A percentile compares a stretch with the other conserved stretches of the same genome.
phyloP scores from a whole-genome alignment of 2,797 vertebrate genomes.

The Hozukius guyotensis region DNA sequence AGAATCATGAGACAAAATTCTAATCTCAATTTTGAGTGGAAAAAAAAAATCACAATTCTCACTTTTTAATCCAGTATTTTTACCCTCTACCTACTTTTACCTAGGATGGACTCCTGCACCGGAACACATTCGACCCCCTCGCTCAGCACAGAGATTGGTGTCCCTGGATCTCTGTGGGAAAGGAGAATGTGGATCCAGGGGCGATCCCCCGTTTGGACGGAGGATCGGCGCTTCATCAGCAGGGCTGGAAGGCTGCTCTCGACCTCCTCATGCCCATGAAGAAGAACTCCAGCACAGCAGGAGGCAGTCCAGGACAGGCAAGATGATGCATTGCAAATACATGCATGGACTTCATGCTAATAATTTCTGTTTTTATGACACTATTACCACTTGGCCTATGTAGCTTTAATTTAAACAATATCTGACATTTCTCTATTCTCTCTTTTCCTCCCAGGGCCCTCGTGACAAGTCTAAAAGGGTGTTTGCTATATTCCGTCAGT shows the following conservation, averaged over 20 bases:
- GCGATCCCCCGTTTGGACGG: conserved; percentile 9
- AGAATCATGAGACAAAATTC: background rate
- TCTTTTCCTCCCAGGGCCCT: conserved; percentile 82
- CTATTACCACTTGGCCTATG: background rate
- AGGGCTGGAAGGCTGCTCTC: conserved; percentile 90
- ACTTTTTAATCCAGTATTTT: no score
- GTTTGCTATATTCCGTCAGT: conserved; percentile 94
- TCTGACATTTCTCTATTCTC: conserved; percentile 10
- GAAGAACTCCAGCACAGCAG: conserved; percentile 69
- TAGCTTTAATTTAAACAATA: background rate
- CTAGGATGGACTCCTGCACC: conserved; percentile 83
- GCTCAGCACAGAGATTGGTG: conserved; percentile 97
- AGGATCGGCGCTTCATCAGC: conserved; percentile 60
- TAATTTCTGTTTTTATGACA: background rate
- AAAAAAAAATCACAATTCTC: no score
- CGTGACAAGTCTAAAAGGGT: conserved; percentile 93
- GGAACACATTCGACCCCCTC: conserved; percentile 88
- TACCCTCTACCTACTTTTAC: background rate
- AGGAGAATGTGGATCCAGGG: conserved; percentile 65
- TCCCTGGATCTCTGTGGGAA: conserved; percentile 88
- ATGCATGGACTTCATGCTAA: background rate
- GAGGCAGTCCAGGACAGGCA: conserved; percentile 82
- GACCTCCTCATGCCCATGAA: conserved; percentile 84
- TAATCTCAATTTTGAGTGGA: no score
- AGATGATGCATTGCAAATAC: conserved; percentile 16